Evolutionary conservation across 2,113 vertebrate genomes (phyloP).

Genomic region (Coturnix japonica): DNA sequence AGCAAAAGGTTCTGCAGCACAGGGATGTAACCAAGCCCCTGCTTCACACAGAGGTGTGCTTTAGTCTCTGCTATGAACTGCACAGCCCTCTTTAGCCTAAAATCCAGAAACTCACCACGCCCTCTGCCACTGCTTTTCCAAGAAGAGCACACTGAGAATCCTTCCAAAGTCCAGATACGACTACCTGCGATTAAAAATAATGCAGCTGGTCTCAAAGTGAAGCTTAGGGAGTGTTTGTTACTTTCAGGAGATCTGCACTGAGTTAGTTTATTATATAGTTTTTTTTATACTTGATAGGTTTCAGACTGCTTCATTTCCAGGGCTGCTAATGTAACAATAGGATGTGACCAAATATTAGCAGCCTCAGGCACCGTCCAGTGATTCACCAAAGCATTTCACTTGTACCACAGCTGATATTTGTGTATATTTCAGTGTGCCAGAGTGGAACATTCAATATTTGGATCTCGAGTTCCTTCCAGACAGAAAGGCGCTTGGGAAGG

Average conservation of each 20-base stretch:
- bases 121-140: not conserved
- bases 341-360: not conserved
- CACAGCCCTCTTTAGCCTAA: not conserved
- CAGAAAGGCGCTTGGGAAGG: slow-evolving; percentile 39
- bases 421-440: slow-evolving; percentile 16
- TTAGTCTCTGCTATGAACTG: not conserved
- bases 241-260: not conserved
- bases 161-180: not conserved
- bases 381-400: slow-evolving; percentile 41
- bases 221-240: slow-evolving; percentile 15
- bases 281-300: not conserved
- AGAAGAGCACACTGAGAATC: not conserved
- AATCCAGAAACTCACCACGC: not conserved
- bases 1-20: not conserved
- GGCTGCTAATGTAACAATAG: not conserved
- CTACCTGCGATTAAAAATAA: not conserved
- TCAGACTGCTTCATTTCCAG: not conserved
- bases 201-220: not conserved
- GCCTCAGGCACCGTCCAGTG: not conserved
- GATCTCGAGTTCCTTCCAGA: slow-evolving; percentile 21
- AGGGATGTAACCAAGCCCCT: not conserved
- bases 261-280: not conserved
- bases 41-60: not conserved
- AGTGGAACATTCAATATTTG: slow-evolving; percentile 54
- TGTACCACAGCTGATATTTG: slow-evolving; percentile 31